Base-by-base conservation (phyloP, 1,140 invertebrate species). In the Apis cerana region DNA sequence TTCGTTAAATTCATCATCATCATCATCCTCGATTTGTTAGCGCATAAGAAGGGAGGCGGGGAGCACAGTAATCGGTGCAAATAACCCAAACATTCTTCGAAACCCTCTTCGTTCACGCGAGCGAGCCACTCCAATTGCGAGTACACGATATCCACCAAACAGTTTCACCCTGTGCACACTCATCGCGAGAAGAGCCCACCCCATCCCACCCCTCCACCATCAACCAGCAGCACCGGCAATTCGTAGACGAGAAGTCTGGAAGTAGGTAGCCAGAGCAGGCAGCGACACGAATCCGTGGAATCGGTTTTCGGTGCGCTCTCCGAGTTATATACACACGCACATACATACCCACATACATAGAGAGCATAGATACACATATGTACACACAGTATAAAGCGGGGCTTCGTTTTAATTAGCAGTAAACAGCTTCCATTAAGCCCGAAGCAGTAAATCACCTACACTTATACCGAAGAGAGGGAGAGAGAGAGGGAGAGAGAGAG, bases 371-470 rank as follows among this genome's bases (percentile, higher is more conserved):
- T 17, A 43, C 12, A 15, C 23, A n/a, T 23, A 1, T 13, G 69
- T 69, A 85, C 82, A 79, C 70, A 86, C 64, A 62, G 76, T 89
- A 92, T 93, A 92, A 92, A 93, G 72, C 90, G 89, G 88, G 88
- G 88, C 89, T 92, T 90, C 89, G 89, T 92, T 93, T 93, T 93
- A 93, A 93, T 93, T 93, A 93, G 92, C 92, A 92, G 91, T 92
- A 93, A 93, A 93, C 91, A 92, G 92, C 88, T 88, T 90, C 91
- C 91, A 92, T 93, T 93, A 92, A 92, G 90, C 90, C 87, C 82
- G 86, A 77, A 89, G 90, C 90, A 85, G 91, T 92, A 92, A 92
- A 93, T 93, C 90, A 93, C 88, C 87, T 88, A 88, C 89, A 91
- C 91, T 92, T 92, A 91, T 86, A 89, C 71, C 52, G 1, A 0